Percentiles rank a stretch among this genome's conserved stretches.
These are phyloP conservation scores for Dromas ardeola DNA, from an alignment of 2,113 vertebrate species.

Conservation along the genomic window DNA sequence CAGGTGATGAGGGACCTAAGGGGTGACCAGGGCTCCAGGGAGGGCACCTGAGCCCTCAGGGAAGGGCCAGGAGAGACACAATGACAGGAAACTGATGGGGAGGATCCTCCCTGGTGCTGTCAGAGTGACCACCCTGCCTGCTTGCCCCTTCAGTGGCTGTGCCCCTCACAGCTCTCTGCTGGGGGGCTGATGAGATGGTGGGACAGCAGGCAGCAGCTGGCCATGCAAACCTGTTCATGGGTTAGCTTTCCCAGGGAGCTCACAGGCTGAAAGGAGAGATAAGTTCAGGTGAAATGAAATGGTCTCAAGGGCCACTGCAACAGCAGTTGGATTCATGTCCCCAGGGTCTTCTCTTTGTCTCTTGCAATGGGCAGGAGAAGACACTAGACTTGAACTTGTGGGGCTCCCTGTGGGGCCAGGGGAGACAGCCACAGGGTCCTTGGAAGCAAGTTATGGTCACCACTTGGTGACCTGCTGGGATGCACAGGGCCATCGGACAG, in stretches of 20 bases:
- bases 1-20: not conserved
- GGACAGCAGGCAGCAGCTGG: not conserved
- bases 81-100: fast-evolving
- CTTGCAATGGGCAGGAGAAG: not conserved
- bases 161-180: fast-evolving
- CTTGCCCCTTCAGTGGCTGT: not conserved
- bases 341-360: not conserved
- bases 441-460: fast-evolving
- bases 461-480: not conserved
- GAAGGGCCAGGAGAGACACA: not conserved
- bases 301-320: not conserved
- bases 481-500: fast-evolving
- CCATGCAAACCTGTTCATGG: not conserved
- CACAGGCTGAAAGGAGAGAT: not conserved
- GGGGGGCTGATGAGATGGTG: not conserved
- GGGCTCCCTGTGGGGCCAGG: fast-evolving
- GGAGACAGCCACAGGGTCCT: not conserved
- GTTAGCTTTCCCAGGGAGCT: not conserved
- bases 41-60: no score
- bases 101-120: not conserved
- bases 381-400: not conserved
- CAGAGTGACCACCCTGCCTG: fast-evolving
- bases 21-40: not conserved
- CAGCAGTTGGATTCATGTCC: not conserved
- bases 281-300: not conserved